Percentiles rank a stretch among this genome's conserved stretches.
These are phyloP conservation scores for Hemitrygon akajei DNA, from an alignment of 2,797 vertebrate genomes.

Conservation along the genomic window DNA sequence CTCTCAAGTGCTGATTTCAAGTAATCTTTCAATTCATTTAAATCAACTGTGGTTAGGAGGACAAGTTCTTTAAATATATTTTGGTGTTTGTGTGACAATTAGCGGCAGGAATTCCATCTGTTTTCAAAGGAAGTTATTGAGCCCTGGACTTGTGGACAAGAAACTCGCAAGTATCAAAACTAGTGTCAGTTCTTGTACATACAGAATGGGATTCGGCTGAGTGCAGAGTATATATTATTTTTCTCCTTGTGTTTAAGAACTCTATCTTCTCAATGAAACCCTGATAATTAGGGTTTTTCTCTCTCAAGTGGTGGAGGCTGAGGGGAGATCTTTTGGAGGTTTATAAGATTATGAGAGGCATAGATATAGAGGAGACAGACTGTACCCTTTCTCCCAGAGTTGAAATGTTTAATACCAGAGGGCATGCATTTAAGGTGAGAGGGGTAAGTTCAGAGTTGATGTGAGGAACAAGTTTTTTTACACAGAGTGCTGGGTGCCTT, in stretches of 20 bases:
- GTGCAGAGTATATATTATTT: background rate
- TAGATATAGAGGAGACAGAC: no score
- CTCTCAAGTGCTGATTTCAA: background rate
- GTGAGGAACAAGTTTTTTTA: no score
- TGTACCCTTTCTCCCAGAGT: no score
- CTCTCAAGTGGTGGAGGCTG: no score
- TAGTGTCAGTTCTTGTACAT: background rate
- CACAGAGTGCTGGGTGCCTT: no score
- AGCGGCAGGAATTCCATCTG: background rate
- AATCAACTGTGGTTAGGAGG: background rate
- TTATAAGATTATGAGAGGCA: no score
- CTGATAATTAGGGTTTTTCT: conserved; percentile 6
- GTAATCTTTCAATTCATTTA: background rate
- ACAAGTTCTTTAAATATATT: background rate
- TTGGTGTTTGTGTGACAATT: background rate
- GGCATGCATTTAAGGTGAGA: no score
- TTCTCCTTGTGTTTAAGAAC: conserved; percentile 1
- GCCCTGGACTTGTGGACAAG: background rate
- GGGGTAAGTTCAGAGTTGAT: no score
- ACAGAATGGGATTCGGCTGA: background rate
- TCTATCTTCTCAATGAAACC: conserved; percentile 28
- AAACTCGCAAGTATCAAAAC: background rate
- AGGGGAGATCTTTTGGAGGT: no score
- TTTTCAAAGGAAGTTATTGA: background rate
- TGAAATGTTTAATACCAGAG: no score